A percentile compares a stretch with the other conserved stretches of the same genome.
Conservation (phyloP, 37 sponge, comb jelly and placozoan genomes). For the Spongilla lacustris region DNA sequence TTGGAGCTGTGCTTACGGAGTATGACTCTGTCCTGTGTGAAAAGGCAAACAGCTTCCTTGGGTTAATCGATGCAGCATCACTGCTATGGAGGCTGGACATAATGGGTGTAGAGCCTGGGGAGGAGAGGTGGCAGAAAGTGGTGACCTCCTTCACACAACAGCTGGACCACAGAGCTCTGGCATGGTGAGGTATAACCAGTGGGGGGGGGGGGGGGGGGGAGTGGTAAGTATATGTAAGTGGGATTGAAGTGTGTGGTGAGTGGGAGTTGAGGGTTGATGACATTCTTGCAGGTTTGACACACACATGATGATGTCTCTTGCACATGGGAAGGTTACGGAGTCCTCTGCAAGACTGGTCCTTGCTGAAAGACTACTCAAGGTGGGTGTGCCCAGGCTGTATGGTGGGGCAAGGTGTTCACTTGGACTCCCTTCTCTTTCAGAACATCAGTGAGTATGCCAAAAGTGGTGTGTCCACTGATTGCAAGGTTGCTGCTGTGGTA, state of each 20-base stretch:
- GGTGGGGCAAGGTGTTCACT: not conserved
- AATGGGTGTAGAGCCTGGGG: not conserved
- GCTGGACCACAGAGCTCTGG: not conserved
- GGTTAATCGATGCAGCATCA: conserved; percentile 73
- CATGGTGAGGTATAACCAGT: not conserved
- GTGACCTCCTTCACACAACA: not conserved
- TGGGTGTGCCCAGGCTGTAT: not conserved
- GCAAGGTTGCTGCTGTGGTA: not conserved
- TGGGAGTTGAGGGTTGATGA: not conserved
- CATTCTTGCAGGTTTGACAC: conserved; percentile 26
- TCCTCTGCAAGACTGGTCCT: conserved; percentile 59
- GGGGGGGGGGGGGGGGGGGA: not conserved
- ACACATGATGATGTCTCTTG: conserved; percentile 66
- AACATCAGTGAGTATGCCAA: not conserved
- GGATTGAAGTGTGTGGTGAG: not conserved
- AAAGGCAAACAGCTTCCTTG: conserved; percentile 34
- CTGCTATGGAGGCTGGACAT: conserved; percentile 72
- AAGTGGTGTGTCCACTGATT: not conserved
- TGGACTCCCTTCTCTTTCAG: not conserved
- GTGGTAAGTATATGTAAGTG: too few relatives aligned
- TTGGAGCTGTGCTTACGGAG: conserved; percentile 33
- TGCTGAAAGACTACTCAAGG: conserved; percentile 53
- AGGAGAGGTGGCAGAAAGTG: conserved; percentile 8
- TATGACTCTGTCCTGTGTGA: conserved; percentile 54
- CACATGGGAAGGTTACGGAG: conserved; percentile 48